A percentile compares a stretch with the other conserved stretches of the same genome.
phyloP scores from a whole-genome alignment of 1,140 invertebrate genomes.

The Ooceraea biroi region DNA sequence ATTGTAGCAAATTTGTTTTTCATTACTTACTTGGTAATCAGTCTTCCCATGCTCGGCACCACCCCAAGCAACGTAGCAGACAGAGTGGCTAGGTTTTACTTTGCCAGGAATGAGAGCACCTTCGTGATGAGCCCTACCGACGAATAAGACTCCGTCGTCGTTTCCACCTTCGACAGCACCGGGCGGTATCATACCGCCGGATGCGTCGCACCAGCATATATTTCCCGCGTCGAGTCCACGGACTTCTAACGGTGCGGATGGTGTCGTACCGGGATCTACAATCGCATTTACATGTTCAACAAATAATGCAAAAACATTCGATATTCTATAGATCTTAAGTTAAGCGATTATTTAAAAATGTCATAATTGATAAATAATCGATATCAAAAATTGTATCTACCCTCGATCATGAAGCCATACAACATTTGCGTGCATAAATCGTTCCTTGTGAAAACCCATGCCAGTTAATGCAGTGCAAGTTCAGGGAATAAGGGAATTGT shows the following conservation, averaged over 20 bases:
- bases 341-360: conserved; percentile 1
- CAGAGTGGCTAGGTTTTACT: conserved; percentile 90
- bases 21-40: conserved; percentile 90
- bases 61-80: conserved; percentile 92
- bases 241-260: conserved; percentile 78
- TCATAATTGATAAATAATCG: neutral
- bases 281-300: conserved; percentile 1
- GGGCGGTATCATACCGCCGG: conserved; percentile 89
- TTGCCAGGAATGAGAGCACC: conserved; percentile 93
- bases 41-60: conserved; percentile 91
- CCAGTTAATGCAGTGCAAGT: neutral
- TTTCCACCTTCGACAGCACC: conserved; percentile 91
- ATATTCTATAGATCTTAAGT: neutral
- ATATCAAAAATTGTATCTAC: neutral
- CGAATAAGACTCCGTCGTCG: conserved; percentile 90
- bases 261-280: conserved; percentile 69
- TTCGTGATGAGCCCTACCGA: conserved; percentile 91
- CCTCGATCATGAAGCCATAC: conserved; percentile 11
- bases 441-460: neutral
- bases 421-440: conserved; percentile 17
- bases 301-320: neutral
- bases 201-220: conserved; percentile 89
- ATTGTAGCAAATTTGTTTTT: neutral
- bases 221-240: conserved; percentile 65
- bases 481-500: neutral